Conservation (phyloP, 2,113 vertebrate species). For the Prochilodus magdalenae region DNA sequence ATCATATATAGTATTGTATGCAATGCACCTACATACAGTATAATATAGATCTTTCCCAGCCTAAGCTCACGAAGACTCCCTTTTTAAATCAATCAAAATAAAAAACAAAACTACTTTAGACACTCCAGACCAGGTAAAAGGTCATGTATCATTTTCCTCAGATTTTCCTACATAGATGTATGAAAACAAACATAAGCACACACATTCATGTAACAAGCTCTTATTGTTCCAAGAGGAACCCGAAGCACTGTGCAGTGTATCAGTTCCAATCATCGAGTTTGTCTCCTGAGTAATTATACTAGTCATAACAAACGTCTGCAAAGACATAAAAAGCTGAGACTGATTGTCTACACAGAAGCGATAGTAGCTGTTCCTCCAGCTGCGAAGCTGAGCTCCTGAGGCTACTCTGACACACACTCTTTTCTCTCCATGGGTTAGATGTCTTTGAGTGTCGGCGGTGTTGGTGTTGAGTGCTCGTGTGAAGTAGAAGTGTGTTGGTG, state of each 20-base stretch:
- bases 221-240: background rate
- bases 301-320: constrained; percentile 25
- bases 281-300: background rate
- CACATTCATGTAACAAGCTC: too few species aligned
- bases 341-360: constrained; percentile 5
- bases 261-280: background rate
- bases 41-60: too few species aligned
- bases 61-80: too few species aligned
- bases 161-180: too few species aligned
- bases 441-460: constrained; percentile 47
- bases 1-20: too few species aligned
- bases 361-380: background rate
- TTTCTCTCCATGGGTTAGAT: constrained; percentile 48
- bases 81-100: background rate
- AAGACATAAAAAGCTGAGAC: constrained; percentile 25
- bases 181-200: background rate
- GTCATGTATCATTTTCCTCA: too few species aligned
- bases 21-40: too few species aligned
- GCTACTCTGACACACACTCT: constrained; percentile 32
- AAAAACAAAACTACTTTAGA: background rate
- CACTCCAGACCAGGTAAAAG: too few species aligned
- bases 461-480: constrained; percentile 55
- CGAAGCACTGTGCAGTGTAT: background rate
- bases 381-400: background rate
- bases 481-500: constrained; percentile 53